Evolutionary conservation across 2,113 vertebrate species (phyloP).

Genomic region (Austrofundulus limnaeus): DNA sequence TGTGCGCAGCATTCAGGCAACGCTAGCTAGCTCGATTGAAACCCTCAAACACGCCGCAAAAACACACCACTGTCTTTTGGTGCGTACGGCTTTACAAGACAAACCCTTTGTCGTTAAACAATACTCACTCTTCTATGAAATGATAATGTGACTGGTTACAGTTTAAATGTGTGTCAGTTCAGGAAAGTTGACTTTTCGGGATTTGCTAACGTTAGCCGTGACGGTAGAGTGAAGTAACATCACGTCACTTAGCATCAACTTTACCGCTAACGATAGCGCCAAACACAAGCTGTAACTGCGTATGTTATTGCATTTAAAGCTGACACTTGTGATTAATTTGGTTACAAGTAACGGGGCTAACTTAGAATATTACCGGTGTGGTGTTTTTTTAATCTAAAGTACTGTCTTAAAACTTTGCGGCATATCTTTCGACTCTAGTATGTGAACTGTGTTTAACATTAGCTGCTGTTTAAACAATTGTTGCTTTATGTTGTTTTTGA

Average conservation of each 20-base stretch:
- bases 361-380: neutral
- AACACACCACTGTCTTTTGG: slow-evolving; percentile 33
- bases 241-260: slow-evolving; percentile 44
- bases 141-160: slow-evolving; percentile 1
- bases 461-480: neutral
- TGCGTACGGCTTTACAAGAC: slow-evolving; percentile 26
- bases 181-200: slow-evolving; percentile 39
- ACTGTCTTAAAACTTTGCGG: neutral
- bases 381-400: neutral
- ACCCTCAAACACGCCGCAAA: slow-evolving; percentile 40
- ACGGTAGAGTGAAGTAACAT: slow-evolving; percentile 39
- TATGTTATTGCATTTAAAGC: neutral
- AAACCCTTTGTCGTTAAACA: neutral
- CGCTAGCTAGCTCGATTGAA: slow-evolving; percentile 62
- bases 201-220: slow-evolving; percentile 38
- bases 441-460: neutral
- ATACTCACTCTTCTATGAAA: neutral
- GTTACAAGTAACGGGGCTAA: neutral
- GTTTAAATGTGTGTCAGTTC: slow-evolving; percentile 10
- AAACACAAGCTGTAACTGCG: slow-evolving; percentile 7
- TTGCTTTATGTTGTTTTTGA: too few species aligned
- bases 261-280: slow-evolving; percentile 25
- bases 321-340: neutral
- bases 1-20: slow-evolving; percentile 65
- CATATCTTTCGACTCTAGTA: neutral